A percentile compares a stretch with the other conserved stretches of the same genome.
Conservation (phyloP, 1,140 invertebrate genomes). For the Stenopsyche tienmushanensis region DNA sequence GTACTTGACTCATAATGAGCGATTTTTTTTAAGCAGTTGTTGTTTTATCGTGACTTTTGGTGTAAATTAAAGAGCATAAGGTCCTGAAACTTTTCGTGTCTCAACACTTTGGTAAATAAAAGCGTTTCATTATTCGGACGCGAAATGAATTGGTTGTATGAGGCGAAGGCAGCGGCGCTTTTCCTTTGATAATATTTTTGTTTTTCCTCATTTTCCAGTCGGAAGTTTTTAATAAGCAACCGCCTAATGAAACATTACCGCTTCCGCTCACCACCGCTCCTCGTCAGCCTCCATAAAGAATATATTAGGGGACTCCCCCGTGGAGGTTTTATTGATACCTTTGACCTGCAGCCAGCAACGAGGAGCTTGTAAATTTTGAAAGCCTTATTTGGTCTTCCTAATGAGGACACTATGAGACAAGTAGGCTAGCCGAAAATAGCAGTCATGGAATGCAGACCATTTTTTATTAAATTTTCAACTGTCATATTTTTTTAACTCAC, state of each 20-base stretch:
- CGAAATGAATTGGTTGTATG: background rate
- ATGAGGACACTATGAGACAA: slow-evolving; percentile 21
- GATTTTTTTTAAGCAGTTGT: no score
- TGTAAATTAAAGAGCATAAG: no score
- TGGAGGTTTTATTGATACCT: slow-evolving; percentile 33
- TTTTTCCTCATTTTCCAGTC: slow-evolving; percentile 25
- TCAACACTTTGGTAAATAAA: background rate
- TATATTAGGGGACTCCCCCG: slow-evolving; percentile 27
- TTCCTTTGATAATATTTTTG: slow-evolving; percentile 23
- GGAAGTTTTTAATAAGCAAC: slow-evolving; percentile 38
- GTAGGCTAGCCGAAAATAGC: no score
- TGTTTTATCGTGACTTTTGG: no score
- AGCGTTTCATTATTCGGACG: background rate
- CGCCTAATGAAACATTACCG: slow-evolving; percentile 35
- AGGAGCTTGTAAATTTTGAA: slow-evolving; percentile 29
- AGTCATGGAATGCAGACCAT: no score
- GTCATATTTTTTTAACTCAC: no score
- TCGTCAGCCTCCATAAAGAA: slow-evolving; percentile 27
- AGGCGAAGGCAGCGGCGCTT: background rate
- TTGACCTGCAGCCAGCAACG: slow-evolving; percentile 21
- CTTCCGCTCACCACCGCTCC: slow-evolving; percentile 18
- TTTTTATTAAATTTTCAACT: no score
- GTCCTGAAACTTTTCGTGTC: background rate
- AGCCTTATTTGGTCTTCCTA: slow-evolving; percentile 23
- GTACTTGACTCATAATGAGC: no score